phyloP scores from a whole-genome alignment of 1,140 invertebrate species.

The Bombus sibiricus region DNA sequence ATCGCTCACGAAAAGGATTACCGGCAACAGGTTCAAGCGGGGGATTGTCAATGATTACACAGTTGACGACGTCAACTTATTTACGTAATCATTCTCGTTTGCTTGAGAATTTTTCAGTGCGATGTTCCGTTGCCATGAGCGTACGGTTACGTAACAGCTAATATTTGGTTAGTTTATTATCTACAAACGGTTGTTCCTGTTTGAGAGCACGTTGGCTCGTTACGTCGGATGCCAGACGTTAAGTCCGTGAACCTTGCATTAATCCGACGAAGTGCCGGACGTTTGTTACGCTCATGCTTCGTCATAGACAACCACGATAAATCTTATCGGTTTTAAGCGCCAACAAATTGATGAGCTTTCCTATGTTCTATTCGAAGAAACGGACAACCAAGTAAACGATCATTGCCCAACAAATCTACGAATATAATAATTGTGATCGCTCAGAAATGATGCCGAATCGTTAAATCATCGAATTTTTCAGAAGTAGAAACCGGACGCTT shows the following conservation, averaged over 20 bases:
- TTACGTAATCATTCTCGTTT: constrained; percentile 29
- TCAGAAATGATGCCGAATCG: too few species aligned
- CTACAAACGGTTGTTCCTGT: background rate
- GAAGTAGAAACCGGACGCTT: too few species aligned
- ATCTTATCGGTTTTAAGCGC: background rate
- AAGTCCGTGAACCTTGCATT: constrained; percentile 3
- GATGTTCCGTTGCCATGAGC: background rate
- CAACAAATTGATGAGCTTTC: constrained; percentile 1
- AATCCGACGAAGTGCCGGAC: constrained; percentile 33
- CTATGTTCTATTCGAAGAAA: background rate
- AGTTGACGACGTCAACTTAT: background rate
- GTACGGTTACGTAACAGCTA: constrained; percentile 30
- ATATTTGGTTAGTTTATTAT: constrained; percentile 56
- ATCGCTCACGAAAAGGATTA: too few species aligned
- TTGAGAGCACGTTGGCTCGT: constrained; percentile 32
- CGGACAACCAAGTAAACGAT: too few species aligned
- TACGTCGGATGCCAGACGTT: constrained; percentile 55
- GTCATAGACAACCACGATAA: constrained; percentile 27
- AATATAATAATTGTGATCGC: too few species aligned
- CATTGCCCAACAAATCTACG: too few species aligned
- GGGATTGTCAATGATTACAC: too few species aligned
- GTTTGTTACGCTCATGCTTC: constrained; percentile 66
- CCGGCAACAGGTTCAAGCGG: background rate
- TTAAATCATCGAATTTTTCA: too few species aligned
- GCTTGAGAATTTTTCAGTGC: background rate